A percentile compares a stretch with the other conserved stretches of the same genome.
phyloP scores from a whole-genome alignment of 2,797 vertebrate genomes.

The Sebastolobus alascanus region DNA sequence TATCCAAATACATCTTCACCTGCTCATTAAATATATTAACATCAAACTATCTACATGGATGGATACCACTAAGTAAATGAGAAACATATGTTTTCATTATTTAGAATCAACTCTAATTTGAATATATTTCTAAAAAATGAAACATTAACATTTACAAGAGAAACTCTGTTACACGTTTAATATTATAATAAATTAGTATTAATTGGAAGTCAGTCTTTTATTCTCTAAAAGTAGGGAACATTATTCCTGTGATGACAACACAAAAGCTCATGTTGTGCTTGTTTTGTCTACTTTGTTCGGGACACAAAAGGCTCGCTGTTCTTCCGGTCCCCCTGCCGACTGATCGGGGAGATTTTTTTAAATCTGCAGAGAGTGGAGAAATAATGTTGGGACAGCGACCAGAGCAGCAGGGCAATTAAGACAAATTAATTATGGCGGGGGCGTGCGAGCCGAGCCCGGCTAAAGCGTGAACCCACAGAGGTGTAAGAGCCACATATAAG shows the following conservation, averaged over 20 bases:
- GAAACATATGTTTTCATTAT: background rate
- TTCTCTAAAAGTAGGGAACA: conserved; percentile 69
- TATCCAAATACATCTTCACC: background rate
- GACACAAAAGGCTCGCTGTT: conserved; percentile 77
- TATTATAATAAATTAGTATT: conserved; percentile 18
- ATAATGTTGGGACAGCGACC: conserved; percentile 77
- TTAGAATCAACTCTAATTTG: background rate
- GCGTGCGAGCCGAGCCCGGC: conserved; percentile 34
- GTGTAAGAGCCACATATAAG: conserved; percentile 48
- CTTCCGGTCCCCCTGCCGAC: conserved; percentile 57
- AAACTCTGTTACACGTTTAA: conserved; percentile 21
- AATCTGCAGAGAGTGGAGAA: conserved; percentile 76
- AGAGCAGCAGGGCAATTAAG: conserved; percentile 84
- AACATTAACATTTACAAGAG: background rate
- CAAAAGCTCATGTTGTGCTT: conserved; percentile 77
- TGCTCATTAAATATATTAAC: background rate
- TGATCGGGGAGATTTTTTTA: conserved; percentile 64
- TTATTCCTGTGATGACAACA: conserved; percentile 75
- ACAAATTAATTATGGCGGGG: conserved; percentile 81
- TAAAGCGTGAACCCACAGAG: conserved; percentile 64
- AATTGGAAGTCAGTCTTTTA: conserved; percentile 43
- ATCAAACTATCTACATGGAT: background rate
- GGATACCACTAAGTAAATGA: background rate
- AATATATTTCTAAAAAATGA: background rate
- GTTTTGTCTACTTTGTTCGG: conserved; percentile 77